Evolutionary conservation across 2,888 invertebrate species (phyloP), one percentile per base, ranked within the genome.

Genomic region (Caenorhabditis afra): DNA sequence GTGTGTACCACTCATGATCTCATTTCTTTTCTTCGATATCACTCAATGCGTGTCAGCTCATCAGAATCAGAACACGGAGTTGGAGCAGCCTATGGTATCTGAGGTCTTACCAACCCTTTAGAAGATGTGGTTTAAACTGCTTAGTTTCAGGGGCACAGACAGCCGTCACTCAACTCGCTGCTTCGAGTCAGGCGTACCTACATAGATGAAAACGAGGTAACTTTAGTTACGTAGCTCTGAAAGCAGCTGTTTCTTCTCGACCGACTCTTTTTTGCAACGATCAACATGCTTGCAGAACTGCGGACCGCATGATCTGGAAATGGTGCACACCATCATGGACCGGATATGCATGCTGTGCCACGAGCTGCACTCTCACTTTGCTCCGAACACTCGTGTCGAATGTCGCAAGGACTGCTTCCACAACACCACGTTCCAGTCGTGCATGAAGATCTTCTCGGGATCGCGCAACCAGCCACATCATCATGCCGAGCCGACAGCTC

Each of bases 321-420:
- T 79, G 62, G 75, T 85, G 45, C 81, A 83, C 53, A 71, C 70
- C 23, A 76, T 85, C 20, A 83, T 85, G 81, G 82, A 83, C 58
- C 57, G 82, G 22, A 81, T 85, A 12, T 85, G 85, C 52, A 49
- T 71, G 44, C 57, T 84, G 74, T 85, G 85, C 50, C 84, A 85
- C 47, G 85, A 85, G 58, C 59, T 83, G 64, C 81, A 64, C 18
- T 74, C 77, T 3, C 84, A 84, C 50, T 59, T 73, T 29, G 65
- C 62, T 3, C 79, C 76, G 10, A 83, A 81, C 75, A 78, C 84
- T 3, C 73, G 81, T 11, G 70, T 67, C 10, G 78, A 83, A 41
- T 85, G 85, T 65, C 59, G 82, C 52, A 59, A 52, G 39, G 49
- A 77, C 57, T 73, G 73, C 50, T 79, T 73, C 45, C 55, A 39